Conservation (phyloP, 1,140 invertebrate species). For the Contarinia nasturtii region DNA sequence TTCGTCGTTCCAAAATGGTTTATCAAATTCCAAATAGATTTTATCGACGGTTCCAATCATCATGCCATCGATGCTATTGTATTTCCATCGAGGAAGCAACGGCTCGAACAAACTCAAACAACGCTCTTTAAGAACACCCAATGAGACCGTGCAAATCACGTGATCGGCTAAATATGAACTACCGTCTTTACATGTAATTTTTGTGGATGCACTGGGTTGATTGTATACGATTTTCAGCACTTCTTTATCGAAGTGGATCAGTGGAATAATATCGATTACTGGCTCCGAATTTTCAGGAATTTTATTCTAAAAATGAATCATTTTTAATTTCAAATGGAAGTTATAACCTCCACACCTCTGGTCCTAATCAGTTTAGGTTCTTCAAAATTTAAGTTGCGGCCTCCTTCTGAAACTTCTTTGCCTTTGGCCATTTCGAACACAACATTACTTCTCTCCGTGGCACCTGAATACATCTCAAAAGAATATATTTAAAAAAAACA, state of each 20-base stretch:
- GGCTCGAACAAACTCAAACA: constrained; percentile 32
- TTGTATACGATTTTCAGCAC: constrained; percentile 29
- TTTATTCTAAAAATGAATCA: constrained; percentile 29
- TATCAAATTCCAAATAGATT: constrained; percentile 43
- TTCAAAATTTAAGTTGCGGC: constrained; percentile 35
- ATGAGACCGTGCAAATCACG: constrained; percentile 37
- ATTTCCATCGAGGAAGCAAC: constrained; percentile 30
- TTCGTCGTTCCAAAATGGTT: constrained; percentile 38
- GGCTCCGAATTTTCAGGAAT: neutral
- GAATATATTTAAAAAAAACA: neutral
- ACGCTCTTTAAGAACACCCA: constrained; percentile 40
- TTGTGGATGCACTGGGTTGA: neutral
- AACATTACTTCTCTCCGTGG: constrained; percentile 20
- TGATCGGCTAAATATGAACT: constrained; percentile 31
- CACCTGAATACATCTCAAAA: constrained; percentile 6
- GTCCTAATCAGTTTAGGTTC: constrained; percentile 31
- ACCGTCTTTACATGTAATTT: constrained; percentile 37
- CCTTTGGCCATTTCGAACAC: constrained; percentile 31
- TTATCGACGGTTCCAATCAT: constrained; percentile 47
- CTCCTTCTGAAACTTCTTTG: constrained; percentile 32
- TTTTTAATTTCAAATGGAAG: constrained; percentile 37
- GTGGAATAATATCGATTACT: constrained; percentile 5
- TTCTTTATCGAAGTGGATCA: constrained; percentile 26
- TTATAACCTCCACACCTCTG: constrained; percentile 34
- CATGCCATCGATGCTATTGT: constrained; percentile 33